phyloP scores from a whole-genome alignment of 1,140 invertebrate genomes.

The Neomicropteryx cornuta region DNA sequence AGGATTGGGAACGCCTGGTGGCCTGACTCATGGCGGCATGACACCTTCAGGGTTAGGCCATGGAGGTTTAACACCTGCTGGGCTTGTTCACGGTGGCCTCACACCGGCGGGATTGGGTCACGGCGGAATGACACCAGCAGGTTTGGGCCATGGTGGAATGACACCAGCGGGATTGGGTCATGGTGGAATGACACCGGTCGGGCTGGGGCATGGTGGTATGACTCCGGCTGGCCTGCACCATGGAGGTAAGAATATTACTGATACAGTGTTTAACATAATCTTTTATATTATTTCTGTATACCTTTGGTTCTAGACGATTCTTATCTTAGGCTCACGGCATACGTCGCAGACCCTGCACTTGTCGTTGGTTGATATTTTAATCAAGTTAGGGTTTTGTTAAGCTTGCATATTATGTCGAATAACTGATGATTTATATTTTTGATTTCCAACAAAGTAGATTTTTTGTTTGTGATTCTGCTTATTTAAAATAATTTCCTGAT shows the following conservation, averaged over 20 bases:
- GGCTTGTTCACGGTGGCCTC: slow-evolving; percentile 19
- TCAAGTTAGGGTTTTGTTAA: no score
- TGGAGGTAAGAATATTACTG: slow-evolving; percentile 16
- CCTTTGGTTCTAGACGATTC: no score
- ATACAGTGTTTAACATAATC: no score
- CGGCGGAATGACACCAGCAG: slow-evolving; percentile 12
- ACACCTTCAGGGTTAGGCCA: slow-evolving; percentile 20
- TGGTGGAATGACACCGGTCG: slow-evolving; percentile 35
- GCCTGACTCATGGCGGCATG: slow-evolving; percentile 7
- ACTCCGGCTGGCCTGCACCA: slow-evolving; percentile 20
- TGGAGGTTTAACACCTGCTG: slow-evolving; percentile 18
- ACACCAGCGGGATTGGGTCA: slow-evolving; percentile 25
- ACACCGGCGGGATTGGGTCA: slow-evolving; percentile 17
- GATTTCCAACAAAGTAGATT: no score
- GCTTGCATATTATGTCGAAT: no score
- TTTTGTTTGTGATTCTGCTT: no score
- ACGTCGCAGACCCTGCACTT: no score
- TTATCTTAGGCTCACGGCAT: no score
- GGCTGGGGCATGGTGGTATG: slow-evolving; percentile 20
- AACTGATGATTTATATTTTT: no score
- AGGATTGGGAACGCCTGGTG: slow-evolving; percentile 3
- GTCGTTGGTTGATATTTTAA: no score
- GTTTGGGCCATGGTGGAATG: slow-evolving; percentile 24
- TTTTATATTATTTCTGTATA: no score
- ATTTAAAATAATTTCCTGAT: no score